phyloP scores from a whole-genome alignment of 2,888 invertebrate genomes.

The Lampropteryx suffumata region DNA sequence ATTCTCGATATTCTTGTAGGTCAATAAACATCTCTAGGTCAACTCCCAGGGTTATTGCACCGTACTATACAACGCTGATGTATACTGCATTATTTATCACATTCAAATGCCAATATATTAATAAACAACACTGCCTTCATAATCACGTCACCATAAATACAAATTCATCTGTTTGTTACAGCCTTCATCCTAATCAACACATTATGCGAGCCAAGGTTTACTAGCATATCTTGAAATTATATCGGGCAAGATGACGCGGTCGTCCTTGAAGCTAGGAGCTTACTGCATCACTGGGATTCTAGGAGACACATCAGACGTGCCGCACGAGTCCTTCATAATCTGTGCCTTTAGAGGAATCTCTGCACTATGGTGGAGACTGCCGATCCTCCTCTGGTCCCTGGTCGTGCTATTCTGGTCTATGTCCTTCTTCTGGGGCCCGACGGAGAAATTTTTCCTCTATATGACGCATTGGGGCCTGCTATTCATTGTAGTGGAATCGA shows the following conservation, averaged over 20 bases:
- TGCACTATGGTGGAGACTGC: constrained; percentile 68
- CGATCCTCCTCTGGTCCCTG: constrained; percentile 65
- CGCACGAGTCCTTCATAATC: constrained; percentile 55
- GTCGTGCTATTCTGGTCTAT: constrained; percentile 57
- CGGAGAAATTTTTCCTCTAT: constrained; percentile 75
- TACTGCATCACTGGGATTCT: constrained; percentile 58
- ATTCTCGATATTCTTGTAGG: constrained; percentile 1
- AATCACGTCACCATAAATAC: no score
- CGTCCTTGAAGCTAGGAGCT: constrained; percentile 51
- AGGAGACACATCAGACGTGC: constrained; percentile 49
- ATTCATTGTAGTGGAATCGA: constrained; percentile 62
- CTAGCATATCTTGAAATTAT: constrained; percentile 11
- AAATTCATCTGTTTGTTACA: constrained; percentile 25
- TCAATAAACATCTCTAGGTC: constrained; percentile 33
- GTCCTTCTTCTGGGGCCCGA: constrained; percentile 66
- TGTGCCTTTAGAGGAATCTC: constrained; percentile 57
- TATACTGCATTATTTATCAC: constrained; percentile 15
- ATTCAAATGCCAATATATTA: constrained; percentile 6
- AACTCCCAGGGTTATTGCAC: constrained; percentile 27
- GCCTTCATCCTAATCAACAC: constrained; percentile 1
- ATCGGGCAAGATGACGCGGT: constrained; percentile 46
- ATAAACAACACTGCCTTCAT: no score
- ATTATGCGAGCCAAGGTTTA: constrained; percentile 31
- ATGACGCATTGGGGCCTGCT: constrained; percentile 82
- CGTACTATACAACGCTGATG: constrained; percentile 8